These are phyloP conservation scores for Phalera bucephala DNA, from an alignment of 2,888 invertebrate genomes.

Conservation along the genomic window DNA sequence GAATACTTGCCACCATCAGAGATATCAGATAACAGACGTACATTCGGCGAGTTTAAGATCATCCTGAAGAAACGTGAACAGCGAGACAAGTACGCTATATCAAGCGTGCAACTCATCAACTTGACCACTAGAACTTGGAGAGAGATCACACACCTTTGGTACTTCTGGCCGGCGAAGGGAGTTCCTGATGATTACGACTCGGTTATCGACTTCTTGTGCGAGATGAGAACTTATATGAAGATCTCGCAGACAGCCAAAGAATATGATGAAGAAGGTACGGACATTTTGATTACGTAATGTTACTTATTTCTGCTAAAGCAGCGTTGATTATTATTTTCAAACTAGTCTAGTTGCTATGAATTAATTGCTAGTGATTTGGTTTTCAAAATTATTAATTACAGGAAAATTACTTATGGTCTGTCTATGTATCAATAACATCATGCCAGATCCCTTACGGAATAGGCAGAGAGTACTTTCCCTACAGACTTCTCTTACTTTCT, in stretches of 20 bases:
- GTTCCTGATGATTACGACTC: constrained; percentile 92
- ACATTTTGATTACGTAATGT: too few species aligned
- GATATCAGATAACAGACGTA: constrained; percentile 93
- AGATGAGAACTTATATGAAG: constrained; percentile 86
- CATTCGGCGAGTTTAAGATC: constrained; percentile 94
- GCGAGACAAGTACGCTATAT: constrained; percentile 95
- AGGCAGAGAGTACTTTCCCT: too few species aligned
- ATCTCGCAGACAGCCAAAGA: constrained; percentile 77
- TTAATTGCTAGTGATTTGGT: too few species aligned
- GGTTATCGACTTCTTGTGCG: constrained; percentile 93
- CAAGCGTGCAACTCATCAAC: constrained; percentile 92
- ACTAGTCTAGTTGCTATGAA: too few species aligned
- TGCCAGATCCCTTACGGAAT: too few species aligned
- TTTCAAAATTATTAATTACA: too few species aligned
- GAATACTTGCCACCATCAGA: constrained; percentile 96
- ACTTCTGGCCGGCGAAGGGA: constrained; percentile 96
- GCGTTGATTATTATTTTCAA: too few species aligned
- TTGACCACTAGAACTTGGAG: constrained; percentile 91
- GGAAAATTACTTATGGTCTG: too few species aligned
- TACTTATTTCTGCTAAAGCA: too few species aligned
- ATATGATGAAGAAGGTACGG: constrained; percentile 74
- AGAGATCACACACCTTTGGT: constrained; percentile 96
- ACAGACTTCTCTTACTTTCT: too few species aligned
- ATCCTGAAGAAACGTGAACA: constrained; percentile 94
- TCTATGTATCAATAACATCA: too few species aligned